phyloP scores from a whole-genome alignment of 2,888 invertebrate genomes.

The Apotomis betuletana region DNA sequence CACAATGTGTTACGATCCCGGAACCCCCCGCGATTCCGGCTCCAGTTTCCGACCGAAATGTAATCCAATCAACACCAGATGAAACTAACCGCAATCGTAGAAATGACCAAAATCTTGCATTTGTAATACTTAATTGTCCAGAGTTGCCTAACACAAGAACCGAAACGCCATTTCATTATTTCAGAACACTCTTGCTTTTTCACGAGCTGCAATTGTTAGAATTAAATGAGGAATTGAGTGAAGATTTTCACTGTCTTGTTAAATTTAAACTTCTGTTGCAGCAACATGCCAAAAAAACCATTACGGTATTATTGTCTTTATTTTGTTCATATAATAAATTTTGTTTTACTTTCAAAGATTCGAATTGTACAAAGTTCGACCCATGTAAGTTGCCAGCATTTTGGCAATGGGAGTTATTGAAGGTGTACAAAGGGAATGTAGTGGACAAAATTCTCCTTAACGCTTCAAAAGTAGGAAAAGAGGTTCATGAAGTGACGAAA shows the following conservation, averaged over 20 bases:
- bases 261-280: slow-evolving; percentile 68
- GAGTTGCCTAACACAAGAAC: slow-evolving; percentile 70
- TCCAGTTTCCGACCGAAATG: background rate
- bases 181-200: slow-evolving; percentile 60
- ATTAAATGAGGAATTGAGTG: slow-evolving; percentile 46
- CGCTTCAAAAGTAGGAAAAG: slow-evolving; percentile 25
- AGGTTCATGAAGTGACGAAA: slow-evolving; percentile 24
- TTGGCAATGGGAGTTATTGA: slow-evolving; percentile 70
- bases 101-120: slow-evolving; percentile 43
- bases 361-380: slow-evolving; percentile 54
- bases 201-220: slow-evolving; percentile 62
- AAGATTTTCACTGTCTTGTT: slow-evolving; percentile 58
- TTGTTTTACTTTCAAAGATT: slow-evolving; percentile 64
- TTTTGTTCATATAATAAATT: slow-evolving; percentile 56
- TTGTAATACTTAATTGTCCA: slow-evolving; percentile 60
- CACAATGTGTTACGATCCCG: background rate
- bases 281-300: slow-evolving; percentile 57
- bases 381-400: slow-evolving; percentile 60
- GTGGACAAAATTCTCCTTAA: slow-evolving; percentile 31
- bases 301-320: slow-evolving; percentile 61
- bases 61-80: background rate
- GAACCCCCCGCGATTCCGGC: background rate
- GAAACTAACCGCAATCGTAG: background rate
- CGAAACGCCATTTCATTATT: slow-evolving; percentile 64
- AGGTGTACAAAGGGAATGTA: slow-evolving; percentile 34